A percentile compares a stretch with the other conserved stretches of the same genome.
These are phyloP conservation scores for Spatula versicolor DNA, from an alignment of 2,797 vertebrate genomes.

Conservation along the genomic window DNA sequence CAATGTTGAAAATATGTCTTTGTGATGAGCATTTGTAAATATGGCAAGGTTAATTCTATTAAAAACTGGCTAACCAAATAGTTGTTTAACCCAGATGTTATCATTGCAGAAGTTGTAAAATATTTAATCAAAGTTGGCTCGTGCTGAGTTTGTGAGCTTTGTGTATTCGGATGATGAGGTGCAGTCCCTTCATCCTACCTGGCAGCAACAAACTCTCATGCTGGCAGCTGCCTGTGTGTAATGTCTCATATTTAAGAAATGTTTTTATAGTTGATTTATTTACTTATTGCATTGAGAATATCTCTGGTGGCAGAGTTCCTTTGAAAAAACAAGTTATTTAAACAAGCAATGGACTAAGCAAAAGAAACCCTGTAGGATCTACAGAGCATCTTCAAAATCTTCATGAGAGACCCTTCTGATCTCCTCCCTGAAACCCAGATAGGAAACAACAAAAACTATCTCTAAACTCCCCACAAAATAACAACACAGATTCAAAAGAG, in stretches of 20 bases:
- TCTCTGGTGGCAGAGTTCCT: not conserved
- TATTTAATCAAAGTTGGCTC: constrained; percentile 37
- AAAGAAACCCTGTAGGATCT: not conserved
- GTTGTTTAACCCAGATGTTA: not conserved
- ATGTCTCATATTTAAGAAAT: constrained; percentile 45
- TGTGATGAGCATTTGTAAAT: not conserved
- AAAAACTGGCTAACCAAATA: not conserved
- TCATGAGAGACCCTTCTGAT: not conserved
- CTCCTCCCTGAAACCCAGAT: not conserved
- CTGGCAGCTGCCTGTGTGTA: constrained; percentile 52
- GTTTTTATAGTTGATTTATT: constrained; percentile 43
- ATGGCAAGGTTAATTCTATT: not conserved
- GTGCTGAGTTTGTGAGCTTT: not conserved
- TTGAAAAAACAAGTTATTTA: not conserved
- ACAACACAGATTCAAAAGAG: not conserved
- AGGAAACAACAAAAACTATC: not conserved
- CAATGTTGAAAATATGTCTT: not conserved
- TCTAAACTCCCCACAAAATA: not conserved
- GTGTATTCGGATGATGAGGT: constrained; percentile 33
- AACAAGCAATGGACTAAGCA: not conserved
- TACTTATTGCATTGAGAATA: constrained; percentile 9
- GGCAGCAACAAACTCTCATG: not conserved
- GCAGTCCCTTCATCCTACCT: constrained; percentile 21
- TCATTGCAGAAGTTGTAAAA: constrained; percentile 19
- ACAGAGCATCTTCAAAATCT: not conserved